Base-by-base conservation (phyloP, 2,888 invertebrate species). In the Urechis unicinctus region DNA sequence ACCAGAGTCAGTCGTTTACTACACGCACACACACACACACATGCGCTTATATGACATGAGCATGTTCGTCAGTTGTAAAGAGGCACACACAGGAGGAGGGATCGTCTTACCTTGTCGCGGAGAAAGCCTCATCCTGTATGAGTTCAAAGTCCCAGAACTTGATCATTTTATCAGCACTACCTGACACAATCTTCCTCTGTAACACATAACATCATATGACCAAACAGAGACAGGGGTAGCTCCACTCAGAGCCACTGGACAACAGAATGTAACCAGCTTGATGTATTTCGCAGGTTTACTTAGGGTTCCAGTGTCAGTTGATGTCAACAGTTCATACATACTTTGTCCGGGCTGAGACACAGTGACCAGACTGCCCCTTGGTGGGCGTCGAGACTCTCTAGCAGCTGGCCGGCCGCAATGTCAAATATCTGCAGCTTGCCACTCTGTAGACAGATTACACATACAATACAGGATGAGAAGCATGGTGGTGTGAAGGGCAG, bases 91-190 rank as follows among this genome's bases (percentile, higher is more conserved):
- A 9, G 36, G 36, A 36, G 17, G 9, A 17, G 17, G 17, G 17
- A 36, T 13, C 36, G 17, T 13, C 36, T 13, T 22, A 59, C 48
- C 45, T 68, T 53, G 66, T 62, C 17, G 50, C 36, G 4, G 66
- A 64, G 26, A 60, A 62, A 22, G 64, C 63, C 50, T 63, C 70
- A 58, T 87, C 86, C 17, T 84, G 82, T 44, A 92, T 84, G 17
- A 94, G 81, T 74, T 94, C 91, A 75, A 94, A 95, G 56, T 87
- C 86, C 96, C 96, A 97, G 68, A 95, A 86, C 78, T 93, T 94
- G 0, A 95, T 88, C 0, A 88, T 88, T 61, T 88, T 86, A 75
- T 97, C 96, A 1, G 87, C 88, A 54, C 94, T 88, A 1, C 92
- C 94, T 2, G 91, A 87, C 13, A 79, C 72, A 47, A 82, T 67